Evolutionary conservation across 37 sponge, comb jelly and placozoan species (phyloP).

Genomic region (Cliona cf. orientalis): DNA sequence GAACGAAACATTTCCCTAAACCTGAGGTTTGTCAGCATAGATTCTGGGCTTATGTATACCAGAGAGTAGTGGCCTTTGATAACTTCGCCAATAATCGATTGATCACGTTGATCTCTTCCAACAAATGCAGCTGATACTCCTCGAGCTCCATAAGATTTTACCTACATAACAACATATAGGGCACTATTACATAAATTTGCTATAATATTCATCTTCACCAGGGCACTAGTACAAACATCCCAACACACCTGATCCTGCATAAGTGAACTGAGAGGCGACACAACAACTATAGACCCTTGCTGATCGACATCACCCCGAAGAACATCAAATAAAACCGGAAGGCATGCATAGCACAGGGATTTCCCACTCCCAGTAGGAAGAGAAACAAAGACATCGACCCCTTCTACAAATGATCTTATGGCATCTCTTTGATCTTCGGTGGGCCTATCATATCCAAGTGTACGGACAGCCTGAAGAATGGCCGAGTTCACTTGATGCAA

Average conservation of each 20-base stretch:
- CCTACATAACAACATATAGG: not conserved
- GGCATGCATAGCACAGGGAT: slow-evolving; percentile 38
- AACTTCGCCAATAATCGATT: not conserved
- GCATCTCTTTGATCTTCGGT: slow-evolving; percentile 6
- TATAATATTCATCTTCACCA: no score
- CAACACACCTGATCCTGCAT: no score
- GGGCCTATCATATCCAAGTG: slow-evolving; percentile 5
- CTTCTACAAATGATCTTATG: slow-evolving; percentile 11
- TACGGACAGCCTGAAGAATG: not conserved
- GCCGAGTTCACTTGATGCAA: no score
- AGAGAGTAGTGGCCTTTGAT: slow-evolving; percentile 2
- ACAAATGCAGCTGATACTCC: slow-evolving; percentile 15
- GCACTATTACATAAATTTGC: no score
- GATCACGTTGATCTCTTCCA: slow-evolving; percentile 5
- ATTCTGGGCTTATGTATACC: slow-evolving; percentile 35
- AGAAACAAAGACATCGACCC: slow-evolving; percentile 39
- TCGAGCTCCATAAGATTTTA: not conserved
- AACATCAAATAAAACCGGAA: slow-evolving; percentile 25
- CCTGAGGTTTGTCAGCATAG: slow-evolving; percentile 10
- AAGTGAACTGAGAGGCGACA: slow-evolving; percentile 3
- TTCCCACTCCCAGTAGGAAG: slow-evolving; percentile 40
- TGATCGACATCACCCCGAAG: not conserved
- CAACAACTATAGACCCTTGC: not conserved
- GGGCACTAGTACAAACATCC: no score
- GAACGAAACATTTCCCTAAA: slow-evolving; percentile 34